phyloP scores from a whole-genome alignment of 2,888 invertebrate species.

The Latheticus oryzae region DNA sequence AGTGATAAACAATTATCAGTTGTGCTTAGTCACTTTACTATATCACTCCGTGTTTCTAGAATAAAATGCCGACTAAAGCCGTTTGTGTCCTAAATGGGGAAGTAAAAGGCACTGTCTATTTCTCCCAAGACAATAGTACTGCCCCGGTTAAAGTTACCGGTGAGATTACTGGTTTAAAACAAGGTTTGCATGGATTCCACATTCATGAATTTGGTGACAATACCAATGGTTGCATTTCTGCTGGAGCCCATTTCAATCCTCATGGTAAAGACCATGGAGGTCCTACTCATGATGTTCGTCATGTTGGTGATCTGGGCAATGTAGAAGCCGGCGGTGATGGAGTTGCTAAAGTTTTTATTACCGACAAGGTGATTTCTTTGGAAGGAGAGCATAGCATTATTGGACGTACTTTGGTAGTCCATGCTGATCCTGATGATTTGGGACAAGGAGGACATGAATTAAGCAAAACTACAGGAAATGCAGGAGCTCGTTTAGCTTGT shows the following conservation, averaged over 20 bases:
- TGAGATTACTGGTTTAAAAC: conserved; percentile 80
- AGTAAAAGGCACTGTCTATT: conserved; percentile 83
- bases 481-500: conserved; percentile 90
- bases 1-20: conserved; percentile 18
- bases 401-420: conserved; percentile 89
- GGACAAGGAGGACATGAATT: conserved; percentile 93
- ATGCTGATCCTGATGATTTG: conserved; percentile 93
- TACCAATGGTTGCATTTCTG: conserved; percentile 95
- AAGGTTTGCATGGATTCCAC: conserved; percentile 91
- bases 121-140: conserved; percentile 80
- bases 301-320: conserved; percentile 86
- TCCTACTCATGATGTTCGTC: conserved; percentile 78
- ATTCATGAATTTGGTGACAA: conserved; percentile 97
- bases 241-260: conserved; percentile 95
- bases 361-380: conserved; percentile 74
- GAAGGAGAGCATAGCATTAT: conserved; percentile 80
- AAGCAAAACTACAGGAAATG: conserved; percentile 94
- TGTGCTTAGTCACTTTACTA: conserved; percentile 28
- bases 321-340: conserved; percentile 75
- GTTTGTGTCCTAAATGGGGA: conserved; percentile 90
- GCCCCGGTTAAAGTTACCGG: conserved; percentile 84
- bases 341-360: conserved; percentile 74
- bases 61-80: conserved; percentile 76
- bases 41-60: conserved; percentile 17
- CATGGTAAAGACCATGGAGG: conserved; percentile 83